Evolutionary conservation across 2,113 vertebrate genomes (phyloP).

Genomic region (Elephantulus edwardii): DNA sequence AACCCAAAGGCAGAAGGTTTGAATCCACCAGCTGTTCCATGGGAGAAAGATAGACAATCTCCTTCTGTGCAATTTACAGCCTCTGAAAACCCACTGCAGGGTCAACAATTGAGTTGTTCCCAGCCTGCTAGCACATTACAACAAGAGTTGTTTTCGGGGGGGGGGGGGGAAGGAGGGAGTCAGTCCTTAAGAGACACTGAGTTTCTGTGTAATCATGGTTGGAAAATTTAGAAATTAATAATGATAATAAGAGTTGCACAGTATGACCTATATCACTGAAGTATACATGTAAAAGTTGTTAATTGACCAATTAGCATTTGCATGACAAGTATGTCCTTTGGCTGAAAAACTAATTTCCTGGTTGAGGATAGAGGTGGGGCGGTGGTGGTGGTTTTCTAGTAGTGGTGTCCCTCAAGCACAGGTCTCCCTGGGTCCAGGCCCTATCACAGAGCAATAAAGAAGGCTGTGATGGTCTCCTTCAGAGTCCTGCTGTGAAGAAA

Average conservation of each 20-base stretch:
- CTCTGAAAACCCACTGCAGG: no score
- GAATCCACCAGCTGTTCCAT: no score
- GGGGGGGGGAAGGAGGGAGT: neutral
- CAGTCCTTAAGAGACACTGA: neutral
- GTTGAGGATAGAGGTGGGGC: neutral
- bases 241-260: neutral
- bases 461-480: fast-evolving
- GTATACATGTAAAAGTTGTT: neutral
- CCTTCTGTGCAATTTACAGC: no score
- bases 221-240: neutral
- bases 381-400: neutral
- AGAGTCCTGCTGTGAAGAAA: neutral
- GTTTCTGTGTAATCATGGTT: neutral
- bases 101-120: no score
- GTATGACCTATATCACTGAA: neutral
- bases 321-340: neutral
- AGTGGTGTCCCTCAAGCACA: neutral
- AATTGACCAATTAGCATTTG: neutral
- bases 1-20: no score
- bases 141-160: neutral
- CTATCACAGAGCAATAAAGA: fast-evolving
- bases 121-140: no score
- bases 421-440: neutral
- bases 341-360: neutral
- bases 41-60: no score